phyloP scores from a whole-genome alignment of 2,113 vertebrate genomes.

The Ramphastos sulfuratus region DNA sequence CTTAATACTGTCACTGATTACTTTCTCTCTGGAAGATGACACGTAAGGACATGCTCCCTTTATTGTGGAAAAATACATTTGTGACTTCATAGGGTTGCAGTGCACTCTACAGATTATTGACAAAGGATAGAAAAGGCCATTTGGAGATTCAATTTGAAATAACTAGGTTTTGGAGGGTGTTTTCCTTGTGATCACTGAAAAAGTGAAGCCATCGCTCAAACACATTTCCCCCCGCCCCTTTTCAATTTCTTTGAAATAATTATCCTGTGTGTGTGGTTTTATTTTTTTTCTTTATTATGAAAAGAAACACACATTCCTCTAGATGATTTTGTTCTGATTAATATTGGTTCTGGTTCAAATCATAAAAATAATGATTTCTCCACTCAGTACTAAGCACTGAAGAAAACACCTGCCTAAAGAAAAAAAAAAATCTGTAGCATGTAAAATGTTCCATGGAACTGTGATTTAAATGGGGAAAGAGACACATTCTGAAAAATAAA shows the following conservation, averaged over 20 bases:
- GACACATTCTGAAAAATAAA: background rate
- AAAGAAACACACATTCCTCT: background rate
- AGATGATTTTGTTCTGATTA: background rate
- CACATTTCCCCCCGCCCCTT: accelerated
- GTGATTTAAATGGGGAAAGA: background rate
- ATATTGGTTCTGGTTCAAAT: background rate
- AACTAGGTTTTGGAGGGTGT: accelerated
- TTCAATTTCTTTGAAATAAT: background rate
- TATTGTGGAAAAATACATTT: background rate
- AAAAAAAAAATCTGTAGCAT: background rate
- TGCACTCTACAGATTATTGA: background rate
- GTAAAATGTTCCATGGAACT: background rate
- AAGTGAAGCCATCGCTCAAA: background rate
- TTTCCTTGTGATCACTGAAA: background rate
- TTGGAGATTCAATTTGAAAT: background rate
- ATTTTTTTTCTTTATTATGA: background rate
- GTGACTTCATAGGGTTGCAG: background rate
- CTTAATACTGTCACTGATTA: accelerated
- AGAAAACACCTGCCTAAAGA: background rate
- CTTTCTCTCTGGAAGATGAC: background rate
- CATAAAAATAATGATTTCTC: background rate
- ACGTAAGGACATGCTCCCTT: background rate
- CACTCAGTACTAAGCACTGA: background rate
- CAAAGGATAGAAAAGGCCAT: background rate
- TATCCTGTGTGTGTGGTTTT: background rate